Base-by-base conservation (phyloP, 2,113 vertebrate species). In the Solea solea region DNA sequence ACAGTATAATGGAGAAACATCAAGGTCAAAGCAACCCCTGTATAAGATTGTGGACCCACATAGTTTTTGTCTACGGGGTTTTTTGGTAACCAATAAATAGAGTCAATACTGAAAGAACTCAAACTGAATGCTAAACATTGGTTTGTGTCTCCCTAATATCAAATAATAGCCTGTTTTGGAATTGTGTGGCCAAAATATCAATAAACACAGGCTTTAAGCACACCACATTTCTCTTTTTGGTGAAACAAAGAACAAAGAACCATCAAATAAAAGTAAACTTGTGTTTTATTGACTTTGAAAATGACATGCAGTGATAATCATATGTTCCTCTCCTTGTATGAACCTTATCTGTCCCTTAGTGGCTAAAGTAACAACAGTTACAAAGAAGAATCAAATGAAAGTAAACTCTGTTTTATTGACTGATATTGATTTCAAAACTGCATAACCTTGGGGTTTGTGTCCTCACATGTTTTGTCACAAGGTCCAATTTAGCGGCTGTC, bases 131-230 rank as follows among this genome's bases (percentile, higher is more conserved):
- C 28, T 71, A 34, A 52, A 49, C n/a, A 28, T 41, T 9, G 13
- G n/a, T 58, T 46, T 5, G 5, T 4, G 10, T 49, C 28, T 28
- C 9, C 15, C 4, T 60, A 14, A 10, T 56, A 14, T 62, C 13
- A 54, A 53, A 27, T 2, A 34, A 21, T 14, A 7, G 13, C 5
- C 9, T 27, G 25, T 25, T 52, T 10, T 44, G 14, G 12, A 45
- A 1, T 34, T 34, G 8, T 41, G 3, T 15, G 28, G 16, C 34
- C 10, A 1, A 21, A 56, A 52, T 59, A 52, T 65, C 2, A 3
- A 39, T 59, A 6, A 27, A 54, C 7, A 7, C 64, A 62, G 21
- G 28, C 57, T 62, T 55, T 55, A 41, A 67, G 41, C 8, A 28
- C 34, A 4, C 34, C 34, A 34, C 34, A 34, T 34, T 34, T 6